Conservation (phyloP, 2,113 vertebrate species). For the Podarcis raffonei region DNA sequence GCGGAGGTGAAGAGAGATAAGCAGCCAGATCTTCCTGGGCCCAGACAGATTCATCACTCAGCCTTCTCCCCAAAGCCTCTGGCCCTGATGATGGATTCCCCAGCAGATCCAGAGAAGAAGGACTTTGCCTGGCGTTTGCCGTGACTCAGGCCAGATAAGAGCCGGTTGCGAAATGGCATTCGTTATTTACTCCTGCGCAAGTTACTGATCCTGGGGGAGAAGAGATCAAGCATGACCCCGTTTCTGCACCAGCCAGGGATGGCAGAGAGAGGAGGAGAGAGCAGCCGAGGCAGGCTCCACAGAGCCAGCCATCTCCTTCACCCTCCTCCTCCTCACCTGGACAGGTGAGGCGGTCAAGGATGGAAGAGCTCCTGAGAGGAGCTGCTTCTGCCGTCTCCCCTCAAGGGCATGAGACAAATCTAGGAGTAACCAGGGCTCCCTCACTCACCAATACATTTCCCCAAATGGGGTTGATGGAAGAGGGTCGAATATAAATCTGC, state of each 20-base stretch:
- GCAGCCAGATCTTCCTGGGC: background rate
- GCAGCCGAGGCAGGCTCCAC: background rate
- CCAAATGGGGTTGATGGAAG: too few species aligned
- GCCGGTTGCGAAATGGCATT: background rate
- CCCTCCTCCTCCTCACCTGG: background rate
- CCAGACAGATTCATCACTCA: background rate
- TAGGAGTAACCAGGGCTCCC: background rate
- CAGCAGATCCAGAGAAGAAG: background rate
- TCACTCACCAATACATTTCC: too few species aligned
- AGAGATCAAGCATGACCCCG: background rate
- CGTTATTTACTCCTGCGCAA: background rate
- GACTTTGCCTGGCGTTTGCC: background rate
- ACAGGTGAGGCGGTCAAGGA: background rate
- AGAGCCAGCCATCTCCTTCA: background rate
- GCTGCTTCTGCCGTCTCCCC: background rate
- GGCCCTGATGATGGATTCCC: background rate
- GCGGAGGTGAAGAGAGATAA: too few species aligned
- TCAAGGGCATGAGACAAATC: background rate
- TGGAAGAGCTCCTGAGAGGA: background rate
- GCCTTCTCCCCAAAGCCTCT: background rate
- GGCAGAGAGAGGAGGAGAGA: background rate
- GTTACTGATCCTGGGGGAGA: background rate
- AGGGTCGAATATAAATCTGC: too few species aligned
- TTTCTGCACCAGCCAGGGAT: background rate
- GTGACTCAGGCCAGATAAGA: background rate